phyloP scores from a whole-genome alignment of 1,140 invertebrate genomes.

The Nasonia giraulti region DNA sequence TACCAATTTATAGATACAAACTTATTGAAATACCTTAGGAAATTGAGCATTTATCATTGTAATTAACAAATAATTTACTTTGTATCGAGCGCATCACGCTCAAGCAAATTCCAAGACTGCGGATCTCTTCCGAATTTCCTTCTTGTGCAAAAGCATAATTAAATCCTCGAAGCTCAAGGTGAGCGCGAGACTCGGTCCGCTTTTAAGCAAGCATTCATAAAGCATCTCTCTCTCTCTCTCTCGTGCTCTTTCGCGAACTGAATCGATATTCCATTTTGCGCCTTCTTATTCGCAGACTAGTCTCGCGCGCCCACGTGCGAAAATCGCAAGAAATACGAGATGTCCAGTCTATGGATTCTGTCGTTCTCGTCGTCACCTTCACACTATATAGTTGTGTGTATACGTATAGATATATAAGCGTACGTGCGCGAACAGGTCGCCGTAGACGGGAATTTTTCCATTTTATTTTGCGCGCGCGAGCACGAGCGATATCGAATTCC shows the following conservation, averaged over 20 bases:
- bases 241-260: not conserved
- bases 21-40: too few species aligned
- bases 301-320: not conserved
- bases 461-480: constrained; percentile 21
- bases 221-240: not conserved
- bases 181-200: not conserved
- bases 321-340: not conserved
- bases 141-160: constrained; percentile 6
- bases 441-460: constrained; percentile 12
- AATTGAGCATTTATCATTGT: not conserved
- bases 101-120: constrained; percentile 10
- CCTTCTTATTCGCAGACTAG: not conserved
- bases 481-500: constrained; percentile 32
- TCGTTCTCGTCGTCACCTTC: not conserved
- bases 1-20: too few species aligned
- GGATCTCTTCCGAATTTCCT: too few species aligned
- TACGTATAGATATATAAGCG: not conserved
- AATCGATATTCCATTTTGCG: constrained; percentile 22
- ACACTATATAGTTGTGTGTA: not conserved
- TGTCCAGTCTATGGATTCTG: not conserved
- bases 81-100: constrained; percentile 24
- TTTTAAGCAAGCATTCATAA: constrained; percentile 14
- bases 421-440: not conserved
- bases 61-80: constrained; percentile 40
- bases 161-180: constrained; percentile 26